Conservation (phyloP, 2,113 vertebrate genomes). For the Chaetorhynchus papuensis region DNA sequence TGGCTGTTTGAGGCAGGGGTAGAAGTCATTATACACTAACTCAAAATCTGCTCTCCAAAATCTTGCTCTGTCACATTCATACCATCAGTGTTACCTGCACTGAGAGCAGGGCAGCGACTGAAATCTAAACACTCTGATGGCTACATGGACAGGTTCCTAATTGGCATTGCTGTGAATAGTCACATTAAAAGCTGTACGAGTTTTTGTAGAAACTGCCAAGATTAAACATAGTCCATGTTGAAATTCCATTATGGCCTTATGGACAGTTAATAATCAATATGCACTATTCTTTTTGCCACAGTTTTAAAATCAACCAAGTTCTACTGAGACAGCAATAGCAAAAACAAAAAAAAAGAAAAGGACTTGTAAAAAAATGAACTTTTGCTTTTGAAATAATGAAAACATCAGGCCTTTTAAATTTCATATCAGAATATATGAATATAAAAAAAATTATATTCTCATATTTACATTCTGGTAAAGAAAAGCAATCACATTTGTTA, state of each 20-base stretch:
- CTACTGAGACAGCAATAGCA: conserved; percentile 36
- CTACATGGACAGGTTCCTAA: not conserved
- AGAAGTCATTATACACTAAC: not conserved
- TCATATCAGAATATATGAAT: not conserved
- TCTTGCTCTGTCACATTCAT: not conserved
- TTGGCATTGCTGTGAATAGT: not conserved
- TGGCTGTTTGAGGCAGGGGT: fast-evolving
- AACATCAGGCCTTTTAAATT: not conserved
- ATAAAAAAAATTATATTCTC: not conserved
- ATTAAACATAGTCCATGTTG: not conserved
- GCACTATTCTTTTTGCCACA: conserved; percentile 36
- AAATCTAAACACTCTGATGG: not conserved
- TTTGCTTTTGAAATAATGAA: not conserved
- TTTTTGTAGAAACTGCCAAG: not conserved
- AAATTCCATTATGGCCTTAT: conserved; percentile 40
- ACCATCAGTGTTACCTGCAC: not conserved
- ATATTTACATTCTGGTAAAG: not conserved
- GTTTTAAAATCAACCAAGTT: not conserved
- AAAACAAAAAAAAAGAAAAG: not conserved
- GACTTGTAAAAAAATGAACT: not conserved
- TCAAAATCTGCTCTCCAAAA: not conserved
- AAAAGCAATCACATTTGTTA: not conserved
- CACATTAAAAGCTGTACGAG: not conserved
- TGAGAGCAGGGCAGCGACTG: not conserved
- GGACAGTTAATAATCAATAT: not conserved